Percentiles rank a stretch among this genome's conserved stretches.
Evolutionary conservation across 2,888 invertebrate species (phyloP).

Genomic region (Rutpela maculata): DNA sequence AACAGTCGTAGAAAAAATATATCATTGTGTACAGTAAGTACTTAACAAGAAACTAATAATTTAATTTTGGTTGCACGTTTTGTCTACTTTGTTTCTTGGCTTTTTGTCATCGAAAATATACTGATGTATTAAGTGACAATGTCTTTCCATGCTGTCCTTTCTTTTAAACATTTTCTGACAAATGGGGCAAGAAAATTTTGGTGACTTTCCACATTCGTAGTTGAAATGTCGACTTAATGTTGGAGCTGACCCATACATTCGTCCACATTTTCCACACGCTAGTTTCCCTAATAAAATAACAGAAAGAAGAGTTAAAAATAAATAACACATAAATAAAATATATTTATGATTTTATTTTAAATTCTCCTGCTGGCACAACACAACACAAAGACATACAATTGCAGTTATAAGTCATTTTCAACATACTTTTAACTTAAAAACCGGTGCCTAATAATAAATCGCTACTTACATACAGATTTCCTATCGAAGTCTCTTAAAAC

Average conservation of each 20-base stretch:
- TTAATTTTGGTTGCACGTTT: neutral
- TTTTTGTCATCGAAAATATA: neutral
- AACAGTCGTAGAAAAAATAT: too few relatives aligned
- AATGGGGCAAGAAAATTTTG: conserved; percentile 61
- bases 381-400: too few relatives aligned
- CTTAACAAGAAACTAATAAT: neutral
- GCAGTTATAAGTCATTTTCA: too few relatives aligned
- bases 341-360: too few relatives aligned
- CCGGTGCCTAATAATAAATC: too few relatives aligned
- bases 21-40: neutral
- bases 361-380: too few relatives aligned
- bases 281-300: conserved; percentile 26
- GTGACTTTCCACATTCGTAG: conserved; percentile 53
- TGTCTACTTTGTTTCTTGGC: neutral
- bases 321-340: neutral
- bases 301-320: neutral
- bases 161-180: conserved; percentile 51
- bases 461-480: too few relatives aligned
- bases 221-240: conserved; percentile 47
- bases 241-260: conserved; percentile 40
- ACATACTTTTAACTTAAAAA: too few relatives aligned
- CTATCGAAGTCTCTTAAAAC: too few relatives aligned
- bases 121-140: conserved; percentile 31
- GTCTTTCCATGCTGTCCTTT: conserved; percentile 44
- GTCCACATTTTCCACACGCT: conserved; percentile 45